Evolutionary conservation across 2,888 invertebrate genomes (phyloP), one percentile per base, ranked within the genome.

Genomic region (Apomyelois bistriatella): DNA sequence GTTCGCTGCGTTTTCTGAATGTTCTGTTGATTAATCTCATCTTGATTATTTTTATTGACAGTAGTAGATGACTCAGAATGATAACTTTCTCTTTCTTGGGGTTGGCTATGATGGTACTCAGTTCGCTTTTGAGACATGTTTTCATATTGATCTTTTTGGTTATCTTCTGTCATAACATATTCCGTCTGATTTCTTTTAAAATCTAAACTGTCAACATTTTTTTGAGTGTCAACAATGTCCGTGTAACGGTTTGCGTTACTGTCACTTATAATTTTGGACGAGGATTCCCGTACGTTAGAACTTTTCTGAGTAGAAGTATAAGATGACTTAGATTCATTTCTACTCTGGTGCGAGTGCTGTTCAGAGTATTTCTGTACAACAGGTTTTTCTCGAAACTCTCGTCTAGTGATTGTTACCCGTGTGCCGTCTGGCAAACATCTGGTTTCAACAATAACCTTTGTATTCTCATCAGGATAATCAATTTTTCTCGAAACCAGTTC

Each of bases 351-450:
- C 7, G 78, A 76, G 5, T 74, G 73, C 22, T 81, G 75, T 58
- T 88, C 84, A n/a, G 85, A 75, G 40, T 69, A 77, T 13, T 70
- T 79, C 43, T 85, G 81, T 12, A 75, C 76, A 5, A 61, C 59
- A 0, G 88, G 87, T 3, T 68, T 46, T n/a, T 32, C 83, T n/a
- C 84, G 80, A 35, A 93, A 93, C 71, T 94, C 94, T 36, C 93
- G 92, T 41, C 92, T 91, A 15, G 94, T 94, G 56, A 93, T 94
- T n/a, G 93, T 94, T 0, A 94, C 92, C 40, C 91, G 91, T 1
- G 93, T 93, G 12, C 94, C 94, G 67, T 94, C 94, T 0, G 93
- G 92, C 40, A 94, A 77, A 47, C 92, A 92, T 61, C 93, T 92
- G 0, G 93, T 94, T 64, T 94, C 94, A 10, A 93, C 93, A 6